Evolutionary conservation across 2,113 vertebrate species (phyloP).

Genomic region (Raja brachyura): DNA sequence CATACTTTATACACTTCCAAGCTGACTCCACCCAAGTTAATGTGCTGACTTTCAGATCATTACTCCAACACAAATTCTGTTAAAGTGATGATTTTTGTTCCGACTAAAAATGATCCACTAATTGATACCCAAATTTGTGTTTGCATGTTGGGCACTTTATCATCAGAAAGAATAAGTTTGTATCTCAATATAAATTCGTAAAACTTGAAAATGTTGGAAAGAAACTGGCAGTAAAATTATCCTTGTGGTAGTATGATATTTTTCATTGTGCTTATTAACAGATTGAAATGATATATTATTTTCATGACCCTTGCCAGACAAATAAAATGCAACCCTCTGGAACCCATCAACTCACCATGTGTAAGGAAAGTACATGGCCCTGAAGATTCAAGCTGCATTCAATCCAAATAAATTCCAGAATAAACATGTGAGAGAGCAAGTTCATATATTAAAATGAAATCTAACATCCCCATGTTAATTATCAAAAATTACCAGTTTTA

Average conservation of each 20-base stretch:
- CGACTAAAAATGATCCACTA: neutral
- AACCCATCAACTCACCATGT: neutral
- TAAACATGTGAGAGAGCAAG: neutral
- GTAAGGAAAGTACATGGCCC: neutral
- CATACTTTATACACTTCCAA: neutral
- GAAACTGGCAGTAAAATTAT: neutral
- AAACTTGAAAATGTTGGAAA: neutral
- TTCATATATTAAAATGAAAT: constrained; percentile 5
- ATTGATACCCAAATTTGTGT: neutral
- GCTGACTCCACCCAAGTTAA: neutral
- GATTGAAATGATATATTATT: neutral
- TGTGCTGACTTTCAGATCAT: too few species aligned
- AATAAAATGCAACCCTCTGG: neutral
- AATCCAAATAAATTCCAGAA: neutral
- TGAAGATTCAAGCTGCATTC: neutral
- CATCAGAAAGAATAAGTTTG: neutral
- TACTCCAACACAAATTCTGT: neutral
- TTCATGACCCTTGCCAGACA: neutral
- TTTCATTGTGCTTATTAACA: neutral
- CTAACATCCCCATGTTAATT: neutral
- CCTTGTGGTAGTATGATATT: neutral
- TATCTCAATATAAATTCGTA: neutral
- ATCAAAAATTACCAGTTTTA: neutral
- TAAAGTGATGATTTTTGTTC: neutral
- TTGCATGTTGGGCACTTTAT: neutral